Percentiles rank a stretch among this genome's conserved stretches.
Conservation (phyloP, 2,888 invertebrate species). For the Apamea anceps region DNA sequence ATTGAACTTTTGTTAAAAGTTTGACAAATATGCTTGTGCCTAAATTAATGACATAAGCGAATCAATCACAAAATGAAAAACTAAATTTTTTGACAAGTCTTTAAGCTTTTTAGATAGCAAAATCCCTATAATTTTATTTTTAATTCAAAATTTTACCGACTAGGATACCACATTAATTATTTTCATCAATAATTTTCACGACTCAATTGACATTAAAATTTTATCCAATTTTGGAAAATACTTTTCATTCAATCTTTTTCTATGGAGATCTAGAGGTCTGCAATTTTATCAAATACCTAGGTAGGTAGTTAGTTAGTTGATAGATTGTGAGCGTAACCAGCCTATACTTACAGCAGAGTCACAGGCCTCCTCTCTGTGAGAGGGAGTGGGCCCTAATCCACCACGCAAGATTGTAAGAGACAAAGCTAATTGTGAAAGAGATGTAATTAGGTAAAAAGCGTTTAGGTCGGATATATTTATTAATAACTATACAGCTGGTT, state of each 20-base stretch:
- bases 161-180: slow-evolving; percentile 57
- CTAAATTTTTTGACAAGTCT: slow-evolving; percentile 8
- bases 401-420: background rate
- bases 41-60: background rate
- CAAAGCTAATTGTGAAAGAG: background rate
- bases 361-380: too few species aligned
- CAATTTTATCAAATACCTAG: background rate
- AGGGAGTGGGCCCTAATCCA: too few species aligned
- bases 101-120: background rate
- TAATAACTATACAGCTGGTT: background rate
- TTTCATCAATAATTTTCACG: background rate
- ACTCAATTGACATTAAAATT: background rate
- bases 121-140: background rate
- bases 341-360: too few species aligned
- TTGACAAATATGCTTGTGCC: slow-evolving; percentile 24
- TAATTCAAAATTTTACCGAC: slow-evolving; percentile 49
- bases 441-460: background rate
- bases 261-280: too few species aligned
- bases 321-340: too few species aligned
- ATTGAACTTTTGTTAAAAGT: slow-evolving; percentile 16
- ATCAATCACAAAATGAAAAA: slow-evolving; percentile 23
- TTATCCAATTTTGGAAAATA: slow-evolving; percentile 2
- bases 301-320: background rate
- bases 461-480: background rate
- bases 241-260: background rate